Evolutionary conservation across 1,140 invertebrate genomes (phyloP).

Genomic region (Drosophila quadrilineata): DNA sequence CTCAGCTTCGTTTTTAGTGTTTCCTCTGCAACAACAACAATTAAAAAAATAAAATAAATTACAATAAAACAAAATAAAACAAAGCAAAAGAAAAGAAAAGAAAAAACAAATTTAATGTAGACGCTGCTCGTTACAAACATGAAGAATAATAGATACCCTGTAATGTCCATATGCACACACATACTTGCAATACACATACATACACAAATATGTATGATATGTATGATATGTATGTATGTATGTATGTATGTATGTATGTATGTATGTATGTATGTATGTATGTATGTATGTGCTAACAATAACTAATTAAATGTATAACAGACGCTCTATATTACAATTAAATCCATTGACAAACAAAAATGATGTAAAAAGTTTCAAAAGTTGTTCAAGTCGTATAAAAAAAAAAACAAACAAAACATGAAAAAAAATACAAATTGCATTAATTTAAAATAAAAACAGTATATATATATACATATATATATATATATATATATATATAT

Average conservation of each 20-base stretch:
- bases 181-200: no score
- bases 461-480: no score
- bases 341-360: conserved; percentile 60
- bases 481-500: no score
- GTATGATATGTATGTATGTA: not conserved
- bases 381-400: conserved; percentile 55
- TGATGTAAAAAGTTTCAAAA: conserved; percentile 70
- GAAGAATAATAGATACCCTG: no score
- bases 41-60: no score
- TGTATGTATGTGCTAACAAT: conserved; percentile 32
- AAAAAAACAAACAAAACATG: not conserved
- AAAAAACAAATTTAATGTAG: conserved; percentile 3
- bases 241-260: not conserved
- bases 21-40: no score
- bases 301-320: conserved; percentile 35
- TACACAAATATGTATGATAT: not conserved
- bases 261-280: conserved; percentile 22
- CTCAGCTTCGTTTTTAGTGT: no score
- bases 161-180: no score
- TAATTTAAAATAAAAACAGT: not conserved
- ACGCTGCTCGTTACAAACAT: no score
- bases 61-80: conserved; percentile 2
- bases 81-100: not conserved
- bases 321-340: no score
- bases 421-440: not conserved